A percentile compares a stretch with the other conserved stretches of the same genome.
Conservation (phyloP, 37 sponge, comb jelly and placozoan genomes). For the Axinella damicornis region DNA sequence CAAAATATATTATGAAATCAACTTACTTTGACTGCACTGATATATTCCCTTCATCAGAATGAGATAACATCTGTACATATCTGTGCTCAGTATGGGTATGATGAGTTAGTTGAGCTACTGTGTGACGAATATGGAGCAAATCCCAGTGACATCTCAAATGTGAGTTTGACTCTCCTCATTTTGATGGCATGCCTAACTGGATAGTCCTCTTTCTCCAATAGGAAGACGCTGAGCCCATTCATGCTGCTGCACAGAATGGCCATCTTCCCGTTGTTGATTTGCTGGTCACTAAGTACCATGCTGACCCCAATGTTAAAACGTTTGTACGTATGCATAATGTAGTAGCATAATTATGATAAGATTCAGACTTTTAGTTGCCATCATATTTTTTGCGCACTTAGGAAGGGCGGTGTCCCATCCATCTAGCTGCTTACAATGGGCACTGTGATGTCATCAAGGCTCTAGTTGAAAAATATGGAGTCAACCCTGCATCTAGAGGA, state of each 20-base stretch:
- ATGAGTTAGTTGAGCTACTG: background rate
- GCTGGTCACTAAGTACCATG: slow-evolving; percentile 25
- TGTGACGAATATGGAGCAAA: slow-evolving; percentile 39
- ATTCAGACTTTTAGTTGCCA: background rate
- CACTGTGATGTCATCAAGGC: slow-evolving; percentile 12
- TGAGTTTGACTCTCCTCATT: background rate
- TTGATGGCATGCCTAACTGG: background rate
- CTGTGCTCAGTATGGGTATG: slow-evolving; percentile 45
- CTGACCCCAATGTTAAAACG: slow-evolving; percentile 3
- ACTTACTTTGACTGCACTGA: background rate
- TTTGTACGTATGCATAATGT: slow-evolving; percentile 16
- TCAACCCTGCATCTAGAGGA: slow-evolving; percentile 22
- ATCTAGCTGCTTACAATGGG: slow-evolving; percentile 29
- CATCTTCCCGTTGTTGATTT: background rate
- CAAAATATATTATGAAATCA: background rate
- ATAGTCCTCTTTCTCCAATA: background rate
- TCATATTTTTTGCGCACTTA: background rate
- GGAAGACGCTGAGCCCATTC: slow-evolving; percentile 32
- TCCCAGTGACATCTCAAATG: background rate
- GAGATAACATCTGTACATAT: slow-evolving; percentile 26
- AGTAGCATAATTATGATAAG: background rate
- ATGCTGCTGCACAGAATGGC: slow-evolving; percentile 34
- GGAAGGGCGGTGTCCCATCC: slow-evolving; percentile 11
- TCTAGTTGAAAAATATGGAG: slow-evolving; percentile 25
- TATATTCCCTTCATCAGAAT: background rate